A percentile compares a stretch with the other conserved stretches of the same genome.
phyloP scores from a whole-genome alignment of 2,888 invertebrate genomes.

The Chrysotoxum bicinctum region DNA sequence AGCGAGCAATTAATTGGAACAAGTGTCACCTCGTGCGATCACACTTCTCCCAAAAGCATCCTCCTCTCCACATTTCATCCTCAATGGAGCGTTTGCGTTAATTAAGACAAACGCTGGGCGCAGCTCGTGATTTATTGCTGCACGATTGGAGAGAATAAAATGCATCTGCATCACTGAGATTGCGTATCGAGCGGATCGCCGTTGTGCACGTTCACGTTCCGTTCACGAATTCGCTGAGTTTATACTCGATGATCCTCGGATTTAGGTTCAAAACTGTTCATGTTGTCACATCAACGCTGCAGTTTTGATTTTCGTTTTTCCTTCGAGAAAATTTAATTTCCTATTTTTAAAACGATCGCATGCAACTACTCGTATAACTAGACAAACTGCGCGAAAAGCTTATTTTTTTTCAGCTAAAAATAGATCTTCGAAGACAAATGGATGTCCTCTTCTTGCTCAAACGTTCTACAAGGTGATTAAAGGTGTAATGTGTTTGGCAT shows the following conservation, averaged over 20 bases:
- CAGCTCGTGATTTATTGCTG: constrained; percentile 66
- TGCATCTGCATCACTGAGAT: constrained; percentile 68
- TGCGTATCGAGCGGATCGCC: constrained; percentile 69
- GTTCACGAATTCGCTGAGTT: constrained; percentile 38
- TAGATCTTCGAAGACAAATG: constrained; percentile 18
- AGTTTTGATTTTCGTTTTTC: constrained; percentile 13
- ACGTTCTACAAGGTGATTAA: constrained; percentile 66
- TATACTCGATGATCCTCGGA: constrained; percentile 41
- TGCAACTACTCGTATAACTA: neutral
- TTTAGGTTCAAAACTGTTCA: constrained; percentile 64
- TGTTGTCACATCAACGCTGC: constrained; percentile 72
- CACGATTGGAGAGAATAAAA: constrained; percentile 60
- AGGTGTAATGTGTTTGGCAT: constrained; percentile 71
- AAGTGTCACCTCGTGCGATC: constrained; percentile 70
- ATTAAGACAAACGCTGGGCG: constrained; percentile 71
- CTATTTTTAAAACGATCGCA: constrained; percentile 41
- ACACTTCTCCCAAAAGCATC: constrained; percentile 58
- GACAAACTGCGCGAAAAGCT: constrained; percentile 57
- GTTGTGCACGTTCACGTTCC: constrained; percentile 27
- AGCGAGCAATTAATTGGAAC: constrained; percentile 70
- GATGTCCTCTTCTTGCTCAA: constrained; percentile 21
- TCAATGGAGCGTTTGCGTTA: constrained; percentile 70
- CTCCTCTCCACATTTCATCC: constrained; percentile 64
- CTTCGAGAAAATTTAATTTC: constrained; percentile 11
- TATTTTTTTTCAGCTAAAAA: constrained; percentile 23